Evolutionary conservation across 2,797 vertebrate species (phyloP).

Genomic region (Diplodus puntazzo): DNA sequence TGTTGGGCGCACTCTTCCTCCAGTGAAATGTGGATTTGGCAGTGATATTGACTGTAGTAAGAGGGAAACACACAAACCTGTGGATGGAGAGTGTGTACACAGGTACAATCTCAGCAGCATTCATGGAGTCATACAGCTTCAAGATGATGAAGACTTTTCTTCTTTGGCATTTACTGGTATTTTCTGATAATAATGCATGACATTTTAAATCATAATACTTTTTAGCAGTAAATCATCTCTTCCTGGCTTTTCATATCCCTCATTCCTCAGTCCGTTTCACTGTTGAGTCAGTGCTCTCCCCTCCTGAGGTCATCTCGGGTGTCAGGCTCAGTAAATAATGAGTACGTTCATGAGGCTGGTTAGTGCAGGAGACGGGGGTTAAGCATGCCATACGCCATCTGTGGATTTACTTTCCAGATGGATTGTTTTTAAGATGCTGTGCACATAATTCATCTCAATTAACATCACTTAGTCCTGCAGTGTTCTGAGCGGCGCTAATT

Average conservation of each 20-base stretch:
- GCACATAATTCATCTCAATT: conserved; percentile 64
- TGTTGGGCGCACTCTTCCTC: not conserved
- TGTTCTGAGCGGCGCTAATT: conserved; percentile 34
- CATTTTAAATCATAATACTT: not conserved
- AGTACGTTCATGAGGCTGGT: conserved; percentile 20
- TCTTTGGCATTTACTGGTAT: not conserved
- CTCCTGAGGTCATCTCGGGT: conserved; percentile 11
- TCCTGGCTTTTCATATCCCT: not conserved
- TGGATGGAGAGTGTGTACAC: not conserved
- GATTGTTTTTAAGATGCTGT: conserved; percentile 34
- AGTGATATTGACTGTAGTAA: not conserved
- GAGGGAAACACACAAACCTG: not conserved
- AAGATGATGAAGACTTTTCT: not conserved
- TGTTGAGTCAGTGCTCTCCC: not conserved
- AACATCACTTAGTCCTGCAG: conserved; percentile 46
- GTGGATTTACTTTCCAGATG: conserved; percentile 45
- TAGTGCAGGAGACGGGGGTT: conserved; percentile 9
- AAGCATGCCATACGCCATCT: conserved; percentile 32
- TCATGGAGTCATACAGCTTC: not conserved
- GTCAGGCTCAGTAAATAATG: conserved; percentile 36
- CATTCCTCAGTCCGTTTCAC: not conserved
- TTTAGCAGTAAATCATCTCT: not conserved
- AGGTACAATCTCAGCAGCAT: not conserved
- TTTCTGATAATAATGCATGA: not conserved
- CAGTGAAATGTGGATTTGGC: not conserved